Base-by-base conservation (phyloP, 2,888 invertebrate species). In the Carabus problematicus region DNA sequence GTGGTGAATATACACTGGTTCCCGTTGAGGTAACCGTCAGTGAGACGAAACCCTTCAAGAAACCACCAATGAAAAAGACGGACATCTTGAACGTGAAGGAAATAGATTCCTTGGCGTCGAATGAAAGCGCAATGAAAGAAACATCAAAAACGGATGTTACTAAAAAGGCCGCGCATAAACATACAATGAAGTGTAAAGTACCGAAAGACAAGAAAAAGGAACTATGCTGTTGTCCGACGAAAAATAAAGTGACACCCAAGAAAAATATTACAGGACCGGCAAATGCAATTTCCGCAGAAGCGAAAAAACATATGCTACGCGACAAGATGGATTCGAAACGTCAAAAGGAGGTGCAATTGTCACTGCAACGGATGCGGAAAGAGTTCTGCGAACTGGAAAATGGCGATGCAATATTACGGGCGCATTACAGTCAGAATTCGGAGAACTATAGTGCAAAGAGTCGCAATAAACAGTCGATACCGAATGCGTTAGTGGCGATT, bases 401-500 rank as follows among this genome's bases (percentile, higher is more conserved):
- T 11, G 83, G 83, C 41, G 83, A 84, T 45, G 4, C 84, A 78
- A 79, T 86, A 74, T 75, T 84, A 79, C 54, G 87, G 80, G 59
- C 86, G 77, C 39, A 81, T 78, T 76, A 73, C 58, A 79, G 79
- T 58, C 78, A 79, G 61, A 76, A 74, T 16, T 75, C 76, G 6
- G 71, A 70, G 14, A 80, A 79, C 73, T 87, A 84, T 79, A 79
- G 83, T 0, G 73, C 75, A 41, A 82, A 80, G 0, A 83, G 85
- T 0, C 79, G 86, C 62, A 85, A 85, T 0, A 79, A 84, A 47
- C 84, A 84, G 81, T 83, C 75, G 0, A 49, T 83, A 7, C 81
- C 84, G 1, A 85, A 83, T 61, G 80, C 84, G 0, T 80, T 87
- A 60, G 84, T 85, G 78, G 83, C 86, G 0, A 83, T 86, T 45